phyloP scores from a whole-genome alignment of 2,797 vertebrate species.

The Enteromius treurensis region DNA sequence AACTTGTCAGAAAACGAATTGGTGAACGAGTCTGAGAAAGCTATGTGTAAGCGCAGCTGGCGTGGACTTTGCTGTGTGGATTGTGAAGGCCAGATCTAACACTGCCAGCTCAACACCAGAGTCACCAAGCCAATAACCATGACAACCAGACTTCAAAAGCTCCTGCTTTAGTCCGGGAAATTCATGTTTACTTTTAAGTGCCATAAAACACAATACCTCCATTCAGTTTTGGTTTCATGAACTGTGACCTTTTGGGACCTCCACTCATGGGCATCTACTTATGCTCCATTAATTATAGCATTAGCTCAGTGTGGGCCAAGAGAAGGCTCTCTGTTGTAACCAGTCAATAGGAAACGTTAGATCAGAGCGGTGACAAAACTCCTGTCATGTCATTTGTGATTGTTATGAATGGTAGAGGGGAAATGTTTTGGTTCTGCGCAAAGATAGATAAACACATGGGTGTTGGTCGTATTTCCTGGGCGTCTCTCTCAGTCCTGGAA shows the following conservation, averaged over 20 bases:
- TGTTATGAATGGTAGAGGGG: constrained; percentile 29
- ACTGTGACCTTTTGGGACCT: constrained; percentile 35
- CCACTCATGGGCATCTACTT: constrained; percentile 43
- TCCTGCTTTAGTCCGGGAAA: constrained; percentile 18
- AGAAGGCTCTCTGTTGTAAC: constrained; percentile 5
- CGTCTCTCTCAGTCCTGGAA: constrained; percentile 36
- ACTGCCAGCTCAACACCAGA: constrained; percentile 43
- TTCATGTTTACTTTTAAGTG: constrained; percentile 45
- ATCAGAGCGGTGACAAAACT: constrained; percentile 13
- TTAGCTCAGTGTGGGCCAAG: constrained; percentile 17
- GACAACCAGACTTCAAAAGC: constrained; percentile 43
- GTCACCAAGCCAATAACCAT: constrained; percentile 52
- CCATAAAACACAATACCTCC: constrained; percentile 45
- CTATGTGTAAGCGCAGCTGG: constrained; percentile 56
- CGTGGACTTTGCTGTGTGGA: constrained; percentile 58
- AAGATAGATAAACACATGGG: constrained; percentile 56
- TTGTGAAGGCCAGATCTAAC: constrained; percentile 52
- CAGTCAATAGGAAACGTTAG: constrained; percentile 14
- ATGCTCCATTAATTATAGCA: constrained; percentile 43
- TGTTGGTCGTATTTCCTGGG: constrained; percentile 55
- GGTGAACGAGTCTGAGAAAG: constrained; percentile 51
- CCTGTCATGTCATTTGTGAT: constrained; percentile 22
- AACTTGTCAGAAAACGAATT: background rate
- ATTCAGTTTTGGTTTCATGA: constrained; percentile 35
- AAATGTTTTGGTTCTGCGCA: constrained; percentile 40